Conservation (phyloP, 2,888 invertebrate species). For the Agrotis segetum region DNA sequence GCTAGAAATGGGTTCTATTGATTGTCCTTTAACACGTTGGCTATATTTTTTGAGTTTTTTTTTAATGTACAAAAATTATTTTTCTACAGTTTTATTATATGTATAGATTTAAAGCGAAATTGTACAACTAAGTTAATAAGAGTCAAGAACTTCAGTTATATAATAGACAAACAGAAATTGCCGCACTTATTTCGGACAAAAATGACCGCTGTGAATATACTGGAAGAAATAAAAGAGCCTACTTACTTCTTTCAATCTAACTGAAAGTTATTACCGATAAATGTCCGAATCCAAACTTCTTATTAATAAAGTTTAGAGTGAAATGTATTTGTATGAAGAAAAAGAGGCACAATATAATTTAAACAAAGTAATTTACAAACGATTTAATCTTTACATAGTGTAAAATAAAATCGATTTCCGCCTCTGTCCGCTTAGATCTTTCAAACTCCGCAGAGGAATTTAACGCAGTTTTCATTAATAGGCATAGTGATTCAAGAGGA, state of each 20-base stretch:
- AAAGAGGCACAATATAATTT: neutral
- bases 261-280: neutral
- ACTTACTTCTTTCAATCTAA: neutral
- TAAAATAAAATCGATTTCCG: too few species aligned
- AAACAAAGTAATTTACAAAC: neutral
- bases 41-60: too few species aligned
- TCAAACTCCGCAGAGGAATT: too few species aligned
- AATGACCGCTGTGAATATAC: neutral
- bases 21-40: too few species aligned
- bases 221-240: conserved; percentile 1
- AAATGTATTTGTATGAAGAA: neutral
- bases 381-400: neutral
- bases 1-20: too few species aligned
- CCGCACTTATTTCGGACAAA: neutral
- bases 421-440: too few species aligned
- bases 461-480: too few species aligned
- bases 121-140: conserved; percentile 1
- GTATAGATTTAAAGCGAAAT: neutral
- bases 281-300: conserved; percentile 1
- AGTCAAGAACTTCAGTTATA: neutral
- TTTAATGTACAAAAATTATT: too few species aligned
- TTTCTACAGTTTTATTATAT: too few species aligned
- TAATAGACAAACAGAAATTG: conserved; percentile 6
- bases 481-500: too few species aligned
- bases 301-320: neutral